phyloP scores from a whole-genome alignment of 2,888 invertebrate genomes.

The Podotricha telesiphe region DNA sequence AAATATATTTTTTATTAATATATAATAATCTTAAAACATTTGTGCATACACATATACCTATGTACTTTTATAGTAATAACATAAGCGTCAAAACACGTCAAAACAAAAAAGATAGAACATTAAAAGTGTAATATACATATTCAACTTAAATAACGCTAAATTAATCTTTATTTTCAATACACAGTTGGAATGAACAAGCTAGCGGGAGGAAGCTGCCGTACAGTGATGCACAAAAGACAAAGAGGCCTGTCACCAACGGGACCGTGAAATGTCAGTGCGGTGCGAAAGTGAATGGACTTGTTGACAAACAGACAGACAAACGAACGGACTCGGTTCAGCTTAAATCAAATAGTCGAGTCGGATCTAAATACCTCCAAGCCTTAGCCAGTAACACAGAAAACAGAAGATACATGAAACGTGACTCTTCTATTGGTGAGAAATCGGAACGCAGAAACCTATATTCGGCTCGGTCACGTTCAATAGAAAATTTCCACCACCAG shows the following conservation, averaged over 20 bases:
- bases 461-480: constrained; percentile 74
- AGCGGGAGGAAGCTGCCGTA: constrained; percentile 80
- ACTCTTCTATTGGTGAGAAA: constrained; percentile 71
- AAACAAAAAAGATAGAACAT: no score
- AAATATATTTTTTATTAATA: not conserved
- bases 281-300: constrained; percentile 70
- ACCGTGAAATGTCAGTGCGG: constrained; percentile 77
- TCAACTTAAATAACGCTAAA: constrained; percentile 29
- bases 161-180: constrained; percentile 40
- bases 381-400: constrained; percentile 63
- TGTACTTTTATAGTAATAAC: no score
- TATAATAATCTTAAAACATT: no score
- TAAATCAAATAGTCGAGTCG: constrained; percentile 75
- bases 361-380: constrained; percentile 78
- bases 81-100: no score
- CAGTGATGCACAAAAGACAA: constrained; percentile 83
- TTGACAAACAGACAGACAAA: constrained; percentile 59
- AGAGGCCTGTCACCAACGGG: constrained; percentile 75
- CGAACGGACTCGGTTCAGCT: constrained; percentile 64
- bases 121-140: no score
- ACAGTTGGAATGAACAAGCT: constrained; percentile 83
- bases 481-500: constrained; percentile 76
- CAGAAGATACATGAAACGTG: constrained; percentile 69
- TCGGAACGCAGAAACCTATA: constrained; percentile 63
- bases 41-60: no score